A percentile compares a stretch with the other conserved stretches of the same genome.
phyloP scores from a whole-genome alignment of 1,140 invertebrate genomes.

The Brachionus rubens region DNA sequence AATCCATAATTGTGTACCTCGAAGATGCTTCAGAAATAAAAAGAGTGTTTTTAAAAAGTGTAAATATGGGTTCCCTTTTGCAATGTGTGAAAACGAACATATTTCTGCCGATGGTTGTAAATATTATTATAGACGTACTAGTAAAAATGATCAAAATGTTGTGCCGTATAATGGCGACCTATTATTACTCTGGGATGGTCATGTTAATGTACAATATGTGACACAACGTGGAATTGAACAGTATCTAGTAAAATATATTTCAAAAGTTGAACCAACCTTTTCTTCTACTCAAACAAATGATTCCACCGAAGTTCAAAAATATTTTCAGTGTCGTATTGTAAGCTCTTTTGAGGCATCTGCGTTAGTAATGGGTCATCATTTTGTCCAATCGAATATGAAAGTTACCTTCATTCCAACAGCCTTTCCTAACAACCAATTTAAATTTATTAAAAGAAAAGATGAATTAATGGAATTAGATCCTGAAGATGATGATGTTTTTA shows the following conservation, averaged over 20 bases:
- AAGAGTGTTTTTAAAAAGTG: not conserved
- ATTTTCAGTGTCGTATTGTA: not conserved
- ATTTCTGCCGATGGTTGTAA: not conserved
- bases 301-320: not conserved
- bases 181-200: not conserved
- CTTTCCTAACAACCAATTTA: not conserved
- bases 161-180: not conserved
- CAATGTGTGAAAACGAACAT: too few relatives aligned
- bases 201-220: not conserved
- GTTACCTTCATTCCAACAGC: not conserved
- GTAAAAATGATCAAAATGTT: not conserved
- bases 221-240: not conserved
- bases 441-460: not conserved
- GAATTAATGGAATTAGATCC: not conserved
- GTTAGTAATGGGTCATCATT: not conserved
- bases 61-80: not conserved
- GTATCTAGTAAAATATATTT: conserved; percentile 5
- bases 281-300: too few relatives aligned
- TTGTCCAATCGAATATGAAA: not conserved
- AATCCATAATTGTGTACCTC: conserved; percentile 3
- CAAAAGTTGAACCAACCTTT: conserved; percentile 6
- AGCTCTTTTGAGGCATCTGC: too few relatives aligned
- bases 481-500: not conserved
- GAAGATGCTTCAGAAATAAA: not conserved
- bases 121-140: not conserved